Percentiles rank a stretch among this genome's conserved stretches.
Conservation (phyloP, 2,888 invertebrate species). For the Tineola bisselliella region DNA sequence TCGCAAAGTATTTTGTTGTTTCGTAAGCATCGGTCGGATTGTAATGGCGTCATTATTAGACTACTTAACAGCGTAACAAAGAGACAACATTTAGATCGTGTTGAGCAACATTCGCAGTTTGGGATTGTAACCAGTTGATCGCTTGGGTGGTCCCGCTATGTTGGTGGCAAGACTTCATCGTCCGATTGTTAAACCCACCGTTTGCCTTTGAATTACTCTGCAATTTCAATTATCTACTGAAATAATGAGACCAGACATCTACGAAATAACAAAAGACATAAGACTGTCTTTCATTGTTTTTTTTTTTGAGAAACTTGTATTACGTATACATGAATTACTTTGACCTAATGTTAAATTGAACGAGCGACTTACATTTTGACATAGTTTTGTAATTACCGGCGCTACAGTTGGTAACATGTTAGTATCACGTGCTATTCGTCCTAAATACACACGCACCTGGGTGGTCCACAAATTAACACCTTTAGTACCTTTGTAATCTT, state of each 20-base stretch:
- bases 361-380: background rate
- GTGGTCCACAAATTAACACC: conserved; percentile 11
- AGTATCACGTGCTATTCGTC: conserved; percentile 6
- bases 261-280: background rate
- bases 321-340: background rate
- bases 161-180: background rate
- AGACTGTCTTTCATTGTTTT: background rate
- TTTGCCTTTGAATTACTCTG: conserved; percentile 1
- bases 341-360: background rate
- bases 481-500: background rate
- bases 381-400: background rate
- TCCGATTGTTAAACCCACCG: background rate
- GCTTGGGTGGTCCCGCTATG: conserved; percentile 8
- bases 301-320: background rate
- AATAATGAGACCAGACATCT: background rate
- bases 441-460: conserved; percentile 8
- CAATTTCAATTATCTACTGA: background rate
- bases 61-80: background rate
- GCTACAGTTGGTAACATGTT: background rate
- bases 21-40: too few relatives aligned
- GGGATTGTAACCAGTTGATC: conserved; percentile 3
- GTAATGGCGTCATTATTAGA: background rate
- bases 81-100: background rate
- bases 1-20: too few relatives aligned
- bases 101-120: conserved; percentile 6